phyloP scores from a whole-genome alignment of 2,797 vertebrate genomes.

The Ctenochaetus hawaiiensis region DNA sequence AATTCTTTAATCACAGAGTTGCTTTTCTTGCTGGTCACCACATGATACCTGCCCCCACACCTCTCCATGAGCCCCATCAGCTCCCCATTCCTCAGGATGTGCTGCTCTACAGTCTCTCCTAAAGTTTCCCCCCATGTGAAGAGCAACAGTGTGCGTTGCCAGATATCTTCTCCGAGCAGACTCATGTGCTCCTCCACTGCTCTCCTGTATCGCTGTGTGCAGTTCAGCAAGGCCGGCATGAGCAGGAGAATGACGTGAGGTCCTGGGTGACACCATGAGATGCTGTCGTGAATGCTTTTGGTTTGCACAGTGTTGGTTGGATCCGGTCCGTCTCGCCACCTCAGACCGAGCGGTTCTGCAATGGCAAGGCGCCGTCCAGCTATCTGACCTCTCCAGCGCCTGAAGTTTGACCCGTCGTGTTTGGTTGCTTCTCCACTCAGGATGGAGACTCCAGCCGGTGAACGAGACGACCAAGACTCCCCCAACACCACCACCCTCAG shows the following conservation, averaged over 20 bases:
- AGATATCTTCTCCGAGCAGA: slow-evolving; percentile 65
- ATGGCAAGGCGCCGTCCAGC: slow-evolving; percentile 60
- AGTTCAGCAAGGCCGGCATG: slow-evolving; percentile 78
- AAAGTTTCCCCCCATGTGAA: slow-evolving; percentile 83
- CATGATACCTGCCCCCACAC: slow-evolving; percentile 76
- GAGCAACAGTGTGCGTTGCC: slow-evolving; percentile 75
- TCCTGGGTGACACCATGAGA: slow-evolving; percentile 65
- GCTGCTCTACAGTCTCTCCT: slow-evolving; percentile 78
- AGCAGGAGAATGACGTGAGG: slow-evolving; percentile 79
- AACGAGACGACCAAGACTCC: slow-evolving; percentile 77
- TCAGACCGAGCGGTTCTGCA: slow-evolving; percentile 71
- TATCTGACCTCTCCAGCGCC: slow-evolving; percentile 73
- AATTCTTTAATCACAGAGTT: slow-evolving; percentile 46
- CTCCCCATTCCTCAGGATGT: slow-evolving; percentile 79
- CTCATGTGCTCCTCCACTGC: slow-evolving; percentile 73
- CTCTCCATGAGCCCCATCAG: slow-evolving; percentile 69
- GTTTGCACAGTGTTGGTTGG: neutral
- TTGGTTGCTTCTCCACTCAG: slow-evolving; percentile 54
- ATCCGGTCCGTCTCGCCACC: slow-evolving; percentile 77
- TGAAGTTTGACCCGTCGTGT: slow-evolving; percentile 23
- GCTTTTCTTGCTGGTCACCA: slow-evolving; percentile 65
- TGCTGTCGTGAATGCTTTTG: slow-evolving; percentile 51
- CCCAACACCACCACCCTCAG: slow-evolving; percentile 79
- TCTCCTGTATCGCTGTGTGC: slow-evolving; percentile 74
- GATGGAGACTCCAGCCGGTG: slow-evolving; percentile 59